Conservation (phyloP, 2,888 invertebrate genomes). For the Spatulosminthurus flaviceps region DNA sequence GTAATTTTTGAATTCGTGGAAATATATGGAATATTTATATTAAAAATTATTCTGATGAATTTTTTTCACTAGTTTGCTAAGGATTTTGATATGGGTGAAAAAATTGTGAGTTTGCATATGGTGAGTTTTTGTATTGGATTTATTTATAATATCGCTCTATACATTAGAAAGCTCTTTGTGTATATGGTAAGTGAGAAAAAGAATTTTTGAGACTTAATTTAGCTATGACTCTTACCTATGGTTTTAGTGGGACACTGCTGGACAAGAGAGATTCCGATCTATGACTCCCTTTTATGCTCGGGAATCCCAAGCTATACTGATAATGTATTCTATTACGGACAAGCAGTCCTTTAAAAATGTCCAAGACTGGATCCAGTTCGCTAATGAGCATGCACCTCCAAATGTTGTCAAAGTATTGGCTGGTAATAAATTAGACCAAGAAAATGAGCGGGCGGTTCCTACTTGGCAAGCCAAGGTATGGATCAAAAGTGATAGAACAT, state of each 20-base stretch:
- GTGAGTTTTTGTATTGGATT: slow-evolving; percentile 40
- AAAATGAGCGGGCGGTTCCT: slow-evolving; percentile 50
- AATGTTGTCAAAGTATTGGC: slow-evolving; percentile 54
- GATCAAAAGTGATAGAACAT: no score
- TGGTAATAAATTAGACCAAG: slow-evolving; percentile 60
- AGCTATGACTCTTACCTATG: not conserved
- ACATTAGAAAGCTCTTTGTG: no score
- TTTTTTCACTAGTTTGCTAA: slow-evolving; percentile 54
- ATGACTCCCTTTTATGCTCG: slow-evolving; percentile 59
- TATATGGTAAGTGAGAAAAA: no score
- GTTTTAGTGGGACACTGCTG: slow-evolving; percentile 60
- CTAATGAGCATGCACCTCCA: slow-evolving; percentile 51
- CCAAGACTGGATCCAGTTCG: slow-evolving; percentile 57
- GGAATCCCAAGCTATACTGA: slow-evolving; percentile 57
- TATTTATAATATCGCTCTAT: no score
- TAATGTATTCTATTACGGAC: slow-evolving; percentile 59
- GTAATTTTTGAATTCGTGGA: slow-evolving; percentile 56
- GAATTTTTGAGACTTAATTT: slow-evolving; percentile 9
- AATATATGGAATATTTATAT: slow-evolving; percentile 33
- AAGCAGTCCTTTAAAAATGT: slow-evolving; percentile 52
- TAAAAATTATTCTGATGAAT: not conserved
- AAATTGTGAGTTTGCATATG: slow-evolving; percentile 56
- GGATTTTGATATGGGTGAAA: slow-evolving; percentile 58
- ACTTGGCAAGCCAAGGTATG: slow-evolving; percentile 51
- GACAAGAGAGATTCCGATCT: slow-evolving; percentile 59